Percentiles rank a stretch among this genome's conserved stretches.
Evolutionary conservation across 2,888 invertebrate genomes (phyloP).

Genomic region (Aporophyla nigra): DNA sequence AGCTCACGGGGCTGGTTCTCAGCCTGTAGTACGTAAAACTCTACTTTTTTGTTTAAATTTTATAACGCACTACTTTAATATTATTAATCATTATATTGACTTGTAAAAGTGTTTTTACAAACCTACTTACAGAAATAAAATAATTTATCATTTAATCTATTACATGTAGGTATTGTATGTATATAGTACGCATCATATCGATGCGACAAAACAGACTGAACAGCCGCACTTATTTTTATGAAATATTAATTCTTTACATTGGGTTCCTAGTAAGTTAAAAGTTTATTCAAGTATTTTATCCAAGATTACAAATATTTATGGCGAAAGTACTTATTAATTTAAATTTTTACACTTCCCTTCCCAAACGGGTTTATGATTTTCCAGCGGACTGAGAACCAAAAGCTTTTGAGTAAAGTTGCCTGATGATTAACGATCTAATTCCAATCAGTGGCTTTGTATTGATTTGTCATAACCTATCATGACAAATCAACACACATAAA

Average conservation of each 20-base stretch:
- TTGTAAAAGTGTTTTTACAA: too few relatives aligned
- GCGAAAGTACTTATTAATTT: neutral
- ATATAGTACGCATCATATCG: neutral
- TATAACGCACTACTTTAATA: neutral
- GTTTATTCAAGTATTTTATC: neutral
- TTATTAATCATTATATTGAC: neutral
- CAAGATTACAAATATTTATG: neutral
- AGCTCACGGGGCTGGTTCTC: neutral
- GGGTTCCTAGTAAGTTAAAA: neutral
- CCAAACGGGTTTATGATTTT: neutral
- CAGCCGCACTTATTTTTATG: too few relatives aligned
- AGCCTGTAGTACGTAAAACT: neutral
- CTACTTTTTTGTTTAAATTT: too few relatives aligned
- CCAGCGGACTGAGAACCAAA: neutral
- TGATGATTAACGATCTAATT: neutral
- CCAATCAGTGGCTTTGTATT: neutral
- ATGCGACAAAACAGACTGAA: neutral
- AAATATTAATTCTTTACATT: constrained; percentile 7
- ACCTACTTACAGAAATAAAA: too few relatives aligned
- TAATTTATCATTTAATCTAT: neutral
- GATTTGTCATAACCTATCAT: neutral
- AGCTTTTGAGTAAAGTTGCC: neutral
- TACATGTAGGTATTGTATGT: neutral
- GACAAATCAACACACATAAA: too few relatives aligned
- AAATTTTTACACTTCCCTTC: neutral